Conservation (phyloP, 1,140 invertebrate genomes). For the Chymomyza costata region DNA sequence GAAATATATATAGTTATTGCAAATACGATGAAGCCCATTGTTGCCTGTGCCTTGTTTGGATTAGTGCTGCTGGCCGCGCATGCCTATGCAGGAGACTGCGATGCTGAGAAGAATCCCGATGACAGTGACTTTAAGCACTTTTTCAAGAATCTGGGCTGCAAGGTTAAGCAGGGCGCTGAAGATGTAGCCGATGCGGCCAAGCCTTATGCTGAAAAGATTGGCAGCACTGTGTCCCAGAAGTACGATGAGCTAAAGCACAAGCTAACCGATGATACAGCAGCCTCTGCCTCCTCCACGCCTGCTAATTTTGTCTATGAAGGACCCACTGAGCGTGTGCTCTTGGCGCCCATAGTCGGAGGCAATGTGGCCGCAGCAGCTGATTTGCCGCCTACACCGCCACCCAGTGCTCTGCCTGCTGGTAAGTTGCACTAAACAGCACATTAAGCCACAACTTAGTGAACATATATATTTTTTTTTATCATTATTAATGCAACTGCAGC, state of each 20-base stretch:
- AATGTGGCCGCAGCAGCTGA: constrained; percentile 1
- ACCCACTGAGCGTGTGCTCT: constrained; percentile 57
- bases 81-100: constrained; percentile 38
- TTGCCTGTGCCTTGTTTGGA: constrained; percentile 28
- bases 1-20: not conserved
- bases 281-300: constrained; percentile 18
- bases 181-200: constrained; percentile 48
- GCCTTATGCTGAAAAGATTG: constrained; percentile 55
- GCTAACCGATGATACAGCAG: constrained; percentile 46
- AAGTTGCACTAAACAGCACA: too few relatives aligned
- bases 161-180: constrained; percentile 54
- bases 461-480: too few relatives aligned
- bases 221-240: constrained; percentile 49
- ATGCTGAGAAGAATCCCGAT: constrained; percentile 40
- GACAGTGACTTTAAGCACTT: constrained; percentile 60
- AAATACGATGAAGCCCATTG: constrained; percentile 41
- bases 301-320: constrained; percentile 17
- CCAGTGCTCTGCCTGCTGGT: not conserved
- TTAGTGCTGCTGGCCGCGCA: constrained; percentile 30
- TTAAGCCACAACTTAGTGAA: too few relatives aligned
- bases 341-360: constrained; percentile 47
- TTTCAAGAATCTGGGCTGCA: constrained; percentile 61
- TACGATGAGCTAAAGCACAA: constrained; percentile 65
- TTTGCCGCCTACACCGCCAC: not conserved
- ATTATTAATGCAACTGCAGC: too few relatives aligned